Percentiles rank a stretch among this genome's conserved stretches.
Evolutionary conservation across 2,797 vertebrate genomes (phyloP).

Genomic region (Phataginus tricuspis): DNA sequence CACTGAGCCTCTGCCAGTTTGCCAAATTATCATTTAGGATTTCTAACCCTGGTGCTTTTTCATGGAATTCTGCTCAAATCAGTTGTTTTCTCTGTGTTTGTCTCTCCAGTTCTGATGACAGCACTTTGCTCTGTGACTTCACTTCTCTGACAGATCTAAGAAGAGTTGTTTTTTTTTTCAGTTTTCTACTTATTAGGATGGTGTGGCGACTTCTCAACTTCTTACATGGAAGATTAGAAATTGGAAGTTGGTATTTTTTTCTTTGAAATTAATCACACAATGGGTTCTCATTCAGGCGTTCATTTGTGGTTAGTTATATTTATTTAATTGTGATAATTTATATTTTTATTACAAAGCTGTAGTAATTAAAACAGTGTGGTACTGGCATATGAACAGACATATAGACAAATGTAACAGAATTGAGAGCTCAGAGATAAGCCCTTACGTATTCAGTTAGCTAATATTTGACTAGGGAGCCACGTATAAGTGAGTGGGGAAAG

Average conservation of each 20-base stretch:
- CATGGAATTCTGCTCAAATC: background rate
- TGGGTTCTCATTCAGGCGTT: background rate
- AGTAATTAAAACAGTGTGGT: background rate
- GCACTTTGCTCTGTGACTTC: background rate
- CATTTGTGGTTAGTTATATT: background rate
- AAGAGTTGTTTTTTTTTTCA: background rate
- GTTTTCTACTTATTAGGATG: background rate
- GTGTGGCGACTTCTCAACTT: background rate
- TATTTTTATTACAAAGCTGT: background rate
- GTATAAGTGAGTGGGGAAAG: background rate
- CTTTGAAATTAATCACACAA: background rate
- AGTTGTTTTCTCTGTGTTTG: background rate
- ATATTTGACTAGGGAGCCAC: background rate
- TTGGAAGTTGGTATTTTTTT: background rate
- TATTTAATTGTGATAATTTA: background rate
- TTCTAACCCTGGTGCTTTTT: background rate
- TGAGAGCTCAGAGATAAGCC: background rate
- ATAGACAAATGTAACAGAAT: background rate
- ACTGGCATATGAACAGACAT: background rate
- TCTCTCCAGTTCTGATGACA: background rate
- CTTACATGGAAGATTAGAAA: background rate
- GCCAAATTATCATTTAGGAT: background rate
- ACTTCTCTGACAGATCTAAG: background rate
- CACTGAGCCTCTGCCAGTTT: background rate
- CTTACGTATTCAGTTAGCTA: background rate